These are phyloP conservation scores for Podarcis lilfordi DNA, from an alignment of 2,797 vertebrate species.

Conservation along the genomic window DNA sequence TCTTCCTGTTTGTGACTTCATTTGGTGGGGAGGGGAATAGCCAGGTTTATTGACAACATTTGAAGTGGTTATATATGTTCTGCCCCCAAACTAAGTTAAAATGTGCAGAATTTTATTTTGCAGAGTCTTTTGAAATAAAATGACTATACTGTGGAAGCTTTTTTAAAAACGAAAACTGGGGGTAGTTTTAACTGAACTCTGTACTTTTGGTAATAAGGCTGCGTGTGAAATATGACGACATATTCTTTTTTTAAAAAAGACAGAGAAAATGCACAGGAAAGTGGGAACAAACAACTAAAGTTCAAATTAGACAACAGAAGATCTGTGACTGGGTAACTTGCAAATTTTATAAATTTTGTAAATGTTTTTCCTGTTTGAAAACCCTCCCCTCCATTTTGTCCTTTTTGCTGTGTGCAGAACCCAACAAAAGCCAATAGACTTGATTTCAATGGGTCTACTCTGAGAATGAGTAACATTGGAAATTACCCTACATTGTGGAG, in stretches of 20 bases:
- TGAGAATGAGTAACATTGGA: no score
- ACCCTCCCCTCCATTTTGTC: neutral
- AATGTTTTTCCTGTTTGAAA: neutral
- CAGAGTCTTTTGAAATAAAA: conserved; percentile 51
- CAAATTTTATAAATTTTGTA: neutral
- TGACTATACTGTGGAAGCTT: conserved; percentile 51
- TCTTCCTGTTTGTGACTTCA: conserved; percentile 43
- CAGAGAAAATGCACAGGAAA: neutral
- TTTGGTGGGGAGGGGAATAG: neutral
- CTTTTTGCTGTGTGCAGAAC: no score
- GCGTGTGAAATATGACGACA: conserved; percentile 23
- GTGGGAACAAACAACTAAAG: neutral
- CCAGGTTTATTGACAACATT: conserved; percentile 31
- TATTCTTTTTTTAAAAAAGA: neutral
- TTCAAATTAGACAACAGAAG: neutral
- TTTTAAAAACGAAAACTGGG: conserved; percentile 16
- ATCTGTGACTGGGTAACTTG: neutral
- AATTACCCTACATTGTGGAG: no score
- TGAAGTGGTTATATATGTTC: conserved; percentile 34
- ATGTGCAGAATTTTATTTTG: conserved; percentile 18
- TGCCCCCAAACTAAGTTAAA: conserved; percentile 1
- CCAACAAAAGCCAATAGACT: no score
- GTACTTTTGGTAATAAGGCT: conserved; percentile 25
- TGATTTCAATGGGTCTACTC: no score
- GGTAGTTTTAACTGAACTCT: conserved; percentile 31